Base-by-base conservation (phyloP, 2,797 vertebrate genomes). In the Esox masquinongy region DNA sequence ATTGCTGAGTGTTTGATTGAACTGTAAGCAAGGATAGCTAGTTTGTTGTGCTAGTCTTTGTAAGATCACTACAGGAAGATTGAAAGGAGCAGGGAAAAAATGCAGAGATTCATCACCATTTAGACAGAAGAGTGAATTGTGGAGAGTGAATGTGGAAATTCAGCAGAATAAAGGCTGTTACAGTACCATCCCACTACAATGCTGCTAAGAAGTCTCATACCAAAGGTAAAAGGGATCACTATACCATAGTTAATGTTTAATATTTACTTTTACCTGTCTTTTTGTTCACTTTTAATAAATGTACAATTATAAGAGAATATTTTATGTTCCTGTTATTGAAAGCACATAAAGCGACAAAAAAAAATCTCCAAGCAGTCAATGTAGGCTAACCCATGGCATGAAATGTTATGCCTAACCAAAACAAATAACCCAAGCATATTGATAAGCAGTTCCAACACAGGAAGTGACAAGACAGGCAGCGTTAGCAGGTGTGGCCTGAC, bases 31-130 rank as follows among this genome's bases (percentile, higher is more conserved):
- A 24, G 15, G 75, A 4, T 9, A 0, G 39, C 17, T 76, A 47
- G 70, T 79, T 77, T 77, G 70, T 72, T 51, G 24, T 76, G 77
- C 63, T 72, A 34, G 61, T 77, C 68, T 78, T 64, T 71, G 59
- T 73, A 19, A 79, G 68, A 63, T 29, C 49, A 68, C 72, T 7
- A 11, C 9, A 14, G 43, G 19, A 15, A 7, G 15, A 71, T 72
- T 71, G 66, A 56, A 63, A 71, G 63, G 47, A 63, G 70, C 53
- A 75, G 67, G 73, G 77, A 59, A 78, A 68, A 29, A 74, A 51
- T 47, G 72, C 70, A 11, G 34, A 61, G 73, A 69, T 43, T 51
- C 22, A n/a, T 5, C 16, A 7, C 17, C n/a, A 24, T 73, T 26
- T 68, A 36, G 66, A 39, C 34, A 9, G 71, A 63, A 34, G 7